A percentile compares a stretch with the other conserved stretches of the same genome.
These are phyloP conservation scores for Stenotaenia linearis DNA, from an alignment of 2,888 invertebrate species.

Conservation along the genomic window DNA sequence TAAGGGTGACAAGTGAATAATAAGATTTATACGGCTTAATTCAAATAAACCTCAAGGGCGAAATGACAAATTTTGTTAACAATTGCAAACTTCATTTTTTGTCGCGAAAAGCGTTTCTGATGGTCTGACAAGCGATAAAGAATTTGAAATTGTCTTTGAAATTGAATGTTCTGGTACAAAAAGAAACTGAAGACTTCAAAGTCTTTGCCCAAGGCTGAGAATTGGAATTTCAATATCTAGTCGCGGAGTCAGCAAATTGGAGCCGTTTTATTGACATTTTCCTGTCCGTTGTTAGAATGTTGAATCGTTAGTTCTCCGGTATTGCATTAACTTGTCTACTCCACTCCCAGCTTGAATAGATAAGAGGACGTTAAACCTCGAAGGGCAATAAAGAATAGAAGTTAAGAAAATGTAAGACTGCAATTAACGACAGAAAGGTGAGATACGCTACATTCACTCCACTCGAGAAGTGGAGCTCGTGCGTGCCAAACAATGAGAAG, in stretches of 20 bases:
- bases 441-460: not conserved
- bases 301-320: not conserved
- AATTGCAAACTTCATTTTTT: not conserved
- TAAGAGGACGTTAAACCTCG: not conserved
- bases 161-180: not conserved
- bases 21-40: not conserved
- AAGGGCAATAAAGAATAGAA: not conserved
- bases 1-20: not conserved
- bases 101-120: not conserved
- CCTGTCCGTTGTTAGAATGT: not conserved
- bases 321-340: not conserved
- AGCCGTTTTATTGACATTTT: slow-evolving; percentile 9
- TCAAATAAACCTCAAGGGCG: not conserved
- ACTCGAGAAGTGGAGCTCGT: not conserved
- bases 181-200: not conserved
- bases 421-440: not conserved
- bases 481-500: not conserved
- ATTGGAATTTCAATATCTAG: not conserved
- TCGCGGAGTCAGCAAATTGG: not conserved
- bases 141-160: not conserved
- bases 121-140: not conserved
- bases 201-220: not conserved
- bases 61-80: not conserved
- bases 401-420: not conserved
- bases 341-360: not conserved